These are phyloP conservation scores for Polypedilum vanderplanki DNA, from an alignment of 1,140 invertebrate genomes.

Conservation along the genomic window DNA sequence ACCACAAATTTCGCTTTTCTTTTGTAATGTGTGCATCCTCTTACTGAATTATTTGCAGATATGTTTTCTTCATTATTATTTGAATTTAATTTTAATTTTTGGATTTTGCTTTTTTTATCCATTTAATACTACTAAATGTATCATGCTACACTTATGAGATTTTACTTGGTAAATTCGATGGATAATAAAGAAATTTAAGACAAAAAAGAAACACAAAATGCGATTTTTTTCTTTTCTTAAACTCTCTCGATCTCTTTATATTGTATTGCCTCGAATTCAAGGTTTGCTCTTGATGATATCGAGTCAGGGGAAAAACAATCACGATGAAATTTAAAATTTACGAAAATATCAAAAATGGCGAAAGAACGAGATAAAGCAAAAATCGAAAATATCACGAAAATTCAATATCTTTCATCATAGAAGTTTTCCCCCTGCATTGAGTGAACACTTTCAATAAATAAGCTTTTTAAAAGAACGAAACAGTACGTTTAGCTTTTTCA, in stretches of 20 bases:
- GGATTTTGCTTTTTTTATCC: conserved; percentile 2
- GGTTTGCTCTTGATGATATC: too few relatives aligned
- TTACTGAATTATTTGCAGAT: conserved; percentile 45
- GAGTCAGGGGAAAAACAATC: too few relatives aligned
- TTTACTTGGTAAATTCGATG: not conserved
- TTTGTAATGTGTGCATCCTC: conserved; percentile 71
- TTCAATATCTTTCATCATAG: too few relatives aligned
- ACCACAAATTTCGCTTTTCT: conserved; percentile 75
- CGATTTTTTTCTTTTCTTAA: not conserved
- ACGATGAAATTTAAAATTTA: too few relatives aligned
- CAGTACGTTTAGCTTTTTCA: not conserved
- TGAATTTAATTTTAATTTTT: conserved; percentile 12
- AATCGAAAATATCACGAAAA: too few relatives aligned
- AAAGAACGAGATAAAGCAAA: too few relatives aligned
- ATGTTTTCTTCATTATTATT: conserved; percentile 33
- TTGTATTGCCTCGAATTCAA: not conserved
- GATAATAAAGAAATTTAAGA: too few relatives aligned
- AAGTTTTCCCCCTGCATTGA: too few relatives aligned
- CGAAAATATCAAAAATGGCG: too few relatives aligned
- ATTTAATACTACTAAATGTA: not conserved
- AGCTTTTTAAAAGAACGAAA: not conserved
- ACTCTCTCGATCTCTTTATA: not conserved
- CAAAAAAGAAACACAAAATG: too few relatives aligned
- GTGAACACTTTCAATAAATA: too few relatives aligned
- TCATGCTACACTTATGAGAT: not conserved